These are phyloP conservation scores for Rhagoletis zephyria DNA, from an alignment of 1,140 invertebrate species.

Conservation along the genomic window DNA sequence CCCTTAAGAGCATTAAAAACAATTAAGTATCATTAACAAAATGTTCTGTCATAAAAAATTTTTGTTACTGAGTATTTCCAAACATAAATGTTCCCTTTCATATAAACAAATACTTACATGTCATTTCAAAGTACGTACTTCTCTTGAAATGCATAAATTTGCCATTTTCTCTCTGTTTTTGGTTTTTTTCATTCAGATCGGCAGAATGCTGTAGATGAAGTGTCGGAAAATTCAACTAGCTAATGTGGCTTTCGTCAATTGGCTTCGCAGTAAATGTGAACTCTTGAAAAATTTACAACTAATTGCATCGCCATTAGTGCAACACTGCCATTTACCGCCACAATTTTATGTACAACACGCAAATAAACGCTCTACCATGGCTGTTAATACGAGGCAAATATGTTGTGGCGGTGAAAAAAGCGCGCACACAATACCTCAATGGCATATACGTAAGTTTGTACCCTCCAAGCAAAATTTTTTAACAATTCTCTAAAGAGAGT, in stretches of 20 bases:
- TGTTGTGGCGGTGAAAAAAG: too few species aligned
- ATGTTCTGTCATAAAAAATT: too few species aligned
- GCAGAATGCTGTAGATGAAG: constrained; percentile 1
- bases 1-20: too few species aligned
- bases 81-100: background rate
- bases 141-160: background rate
- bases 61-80: too few species aligned
- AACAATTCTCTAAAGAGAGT: too few species aligned
- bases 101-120: too few species aligned
- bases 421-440: background rate
- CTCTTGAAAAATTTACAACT: constrained; percentile 44
- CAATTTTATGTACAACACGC: constrained; percentile 22
- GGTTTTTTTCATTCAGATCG: too few species aligned
- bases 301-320: constrained; percentile 42
- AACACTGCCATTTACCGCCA: constrained; percentile 41
- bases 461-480: too few species aligned
- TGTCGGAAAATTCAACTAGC: background rate
- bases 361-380: background rate
- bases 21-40: too few species aligned
- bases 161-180: background rate
- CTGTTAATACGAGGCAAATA: too few species aligned
- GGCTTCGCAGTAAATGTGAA: background rate
- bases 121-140: too few species aligned
- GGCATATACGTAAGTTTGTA: too few species aligned
- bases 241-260: constrained; percentile 37